phyloP scores from a whole-genome alignment of 2,888 invertebrate genomes.

The Apamea crenata region DNA sequence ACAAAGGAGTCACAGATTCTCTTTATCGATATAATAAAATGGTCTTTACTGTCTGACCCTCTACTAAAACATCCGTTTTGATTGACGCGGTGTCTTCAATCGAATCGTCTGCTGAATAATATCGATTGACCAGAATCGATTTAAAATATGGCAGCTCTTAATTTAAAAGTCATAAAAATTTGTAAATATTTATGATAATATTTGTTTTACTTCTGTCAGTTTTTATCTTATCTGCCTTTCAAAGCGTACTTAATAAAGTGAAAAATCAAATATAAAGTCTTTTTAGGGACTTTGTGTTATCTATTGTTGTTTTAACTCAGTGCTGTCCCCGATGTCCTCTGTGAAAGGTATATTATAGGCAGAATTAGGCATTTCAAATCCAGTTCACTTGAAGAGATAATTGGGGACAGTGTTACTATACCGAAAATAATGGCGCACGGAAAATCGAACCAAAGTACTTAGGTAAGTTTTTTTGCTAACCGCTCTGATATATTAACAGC shows the following conservation, averaged over 20 bases:
- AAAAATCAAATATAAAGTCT: slow-evolving; percentile 44
- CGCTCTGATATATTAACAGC: not conserved
- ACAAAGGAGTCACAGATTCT: slow-evolving; percentile 37
- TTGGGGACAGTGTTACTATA: slow-evolving; percentile 3
- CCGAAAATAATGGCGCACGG: not conserved
- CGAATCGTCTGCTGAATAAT: slow-evolving; percentile 4
- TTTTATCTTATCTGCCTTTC: slow-evolving; percentile 52
- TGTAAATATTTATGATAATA: slow-evolving; percentile 43
- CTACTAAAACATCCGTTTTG: slow-evolving; percentile 1
- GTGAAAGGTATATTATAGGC: slow-evolving; percentile 23
- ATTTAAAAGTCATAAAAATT: not conserved
- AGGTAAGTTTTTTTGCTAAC: slow-evolving; percentile 18
- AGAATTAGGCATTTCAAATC: not conserved
- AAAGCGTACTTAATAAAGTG: slow-evolving; percentile 5
- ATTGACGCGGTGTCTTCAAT: slow-evolving; percentile 11
- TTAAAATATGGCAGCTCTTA: slow-evolving; percentile 19
- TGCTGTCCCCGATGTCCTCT: slow-evolving; percentile 53
- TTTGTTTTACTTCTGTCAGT: slow-evolving; percentile 20
- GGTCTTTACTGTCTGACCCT: slow-evolving; percentile 3
- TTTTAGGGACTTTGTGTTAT: slow-evolving; percentile 43
- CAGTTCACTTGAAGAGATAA: slow-evolving; percentile 16
- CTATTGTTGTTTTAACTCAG: slow-evolving; percentile 26
- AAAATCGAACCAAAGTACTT: not conserved
- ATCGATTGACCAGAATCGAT: slow-evolving; percentile 7
- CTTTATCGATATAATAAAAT: slow-evolving; percentile 37